Evolutionary conservation across 2,888 invertebrate species (phyloP).

Genomic region (Idaea dimidiata): DNA sequence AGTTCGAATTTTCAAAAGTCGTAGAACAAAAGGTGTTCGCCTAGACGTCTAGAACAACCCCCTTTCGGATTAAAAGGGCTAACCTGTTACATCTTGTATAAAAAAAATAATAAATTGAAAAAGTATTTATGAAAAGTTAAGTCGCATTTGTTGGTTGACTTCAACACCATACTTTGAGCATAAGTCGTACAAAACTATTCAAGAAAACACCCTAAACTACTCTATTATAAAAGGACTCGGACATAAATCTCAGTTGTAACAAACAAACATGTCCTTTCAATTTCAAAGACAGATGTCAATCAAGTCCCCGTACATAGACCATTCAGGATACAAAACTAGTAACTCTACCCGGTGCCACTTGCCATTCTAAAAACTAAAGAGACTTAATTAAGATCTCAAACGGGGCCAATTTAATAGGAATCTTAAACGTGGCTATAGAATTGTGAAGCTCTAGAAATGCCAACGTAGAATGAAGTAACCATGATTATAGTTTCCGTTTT

Average conservation of each 20-base stretch:
- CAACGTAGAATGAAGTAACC: conserved; percentile 5
- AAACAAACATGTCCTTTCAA: neutral
- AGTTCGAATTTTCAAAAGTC: too few relatives aligned
- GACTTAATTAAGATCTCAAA: conserved; percentile 76
- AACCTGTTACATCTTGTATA: too few relatives aligned
- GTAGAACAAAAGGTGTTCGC: too few relatives aligned
- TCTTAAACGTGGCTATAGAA: conserved; percentile 58
- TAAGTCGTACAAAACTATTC: too few relatives aligned
- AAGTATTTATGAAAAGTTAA: too few relatives aligned
- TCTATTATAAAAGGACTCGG: neutral
- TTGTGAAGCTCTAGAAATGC: conserved; percentile 52
- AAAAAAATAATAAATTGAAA: too few relatives aligned
- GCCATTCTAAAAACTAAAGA: conserved; percentile 67
- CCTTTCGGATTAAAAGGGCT: too few relatives aligned
- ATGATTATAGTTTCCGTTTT: neutral
- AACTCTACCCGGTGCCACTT: conserved; percentile 30
- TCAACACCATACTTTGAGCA: too few relatives aligned
- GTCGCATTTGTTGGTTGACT: too few relatives aligned
- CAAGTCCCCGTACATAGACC: neutral
- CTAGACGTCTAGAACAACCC: too few relatives aligned
- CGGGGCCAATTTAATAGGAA: conserved; percentile 74
- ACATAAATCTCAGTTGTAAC: neutral
- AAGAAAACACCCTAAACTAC: too few relatives aligned
- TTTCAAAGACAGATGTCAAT: neutral
- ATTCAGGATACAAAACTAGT: neutral